These are phyloP conservation scores for Chesias legatella DNA, from an alignment of 2,888 invertebrate species.

Conservation along the genomic window DNA sequence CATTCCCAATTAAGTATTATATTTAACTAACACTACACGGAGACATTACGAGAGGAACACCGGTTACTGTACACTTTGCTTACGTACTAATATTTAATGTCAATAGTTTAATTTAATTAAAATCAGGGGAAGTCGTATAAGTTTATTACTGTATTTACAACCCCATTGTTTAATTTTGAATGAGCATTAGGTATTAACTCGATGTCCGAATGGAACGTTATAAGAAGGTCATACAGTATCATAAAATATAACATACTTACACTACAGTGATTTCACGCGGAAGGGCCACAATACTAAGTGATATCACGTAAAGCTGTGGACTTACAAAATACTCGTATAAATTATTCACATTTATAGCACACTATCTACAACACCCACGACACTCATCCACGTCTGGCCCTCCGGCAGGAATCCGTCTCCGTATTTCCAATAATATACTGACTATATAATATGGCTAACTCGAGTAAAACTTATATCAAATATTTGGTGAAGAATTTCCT, in stretches of 20 bases:
- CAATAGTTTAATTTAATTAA: constrained; percentile 63
- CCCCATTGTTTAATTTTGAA: constrained; percentile 62
- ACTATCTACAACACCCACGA: constrained; percentile 77
- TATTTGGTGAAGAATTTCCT: constrained; percentile 72
- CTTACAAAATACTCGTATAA: constrained; percentile 80
- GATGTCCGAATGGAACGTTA: constrained; percentile 62
- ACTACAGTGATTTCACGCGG: constrained; percentile 56
- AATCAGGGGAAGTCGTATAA: constrained; percentile 56
- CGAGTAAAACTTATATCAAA: constrained; percentile 78
- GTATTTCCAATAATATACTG: constrained; percentile 76
- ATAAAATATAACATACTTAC: constrained; percentile 73
- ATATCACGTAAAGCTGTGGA: constrained; percentile 78
- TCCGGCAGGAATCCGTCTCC: constrained; percentile 60
- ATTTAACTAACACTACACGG: constrained; percentile 69
- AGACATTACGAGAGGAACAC: constrained; percentile 77
- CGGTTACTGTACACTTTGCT: constrained; percentile 75
- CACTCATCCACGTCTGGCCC: constrained; percentile 66
- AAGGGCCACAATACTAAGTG: constrained; percentile 67
- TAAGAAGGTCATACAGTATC: constrained; percentile 52
- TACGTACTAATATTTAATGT: constrained; percentile 54
- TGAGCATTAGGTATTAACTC: constrained; percentile 67
- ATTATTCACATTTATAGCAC: constrained; percentile 80
- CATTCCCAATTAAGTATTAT: constrained; percentile 57
- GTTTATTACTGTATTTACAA: constrained; percentile 66
- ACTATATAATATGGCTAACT: constrained; percentile 77